A percentile compares a stretch with the other conserved stretches of the same genome.
phyloP scores from a whole-genome alignment of 2,888 invertebrate species.

The Gymnoscelis rufifasciata region DNA sequence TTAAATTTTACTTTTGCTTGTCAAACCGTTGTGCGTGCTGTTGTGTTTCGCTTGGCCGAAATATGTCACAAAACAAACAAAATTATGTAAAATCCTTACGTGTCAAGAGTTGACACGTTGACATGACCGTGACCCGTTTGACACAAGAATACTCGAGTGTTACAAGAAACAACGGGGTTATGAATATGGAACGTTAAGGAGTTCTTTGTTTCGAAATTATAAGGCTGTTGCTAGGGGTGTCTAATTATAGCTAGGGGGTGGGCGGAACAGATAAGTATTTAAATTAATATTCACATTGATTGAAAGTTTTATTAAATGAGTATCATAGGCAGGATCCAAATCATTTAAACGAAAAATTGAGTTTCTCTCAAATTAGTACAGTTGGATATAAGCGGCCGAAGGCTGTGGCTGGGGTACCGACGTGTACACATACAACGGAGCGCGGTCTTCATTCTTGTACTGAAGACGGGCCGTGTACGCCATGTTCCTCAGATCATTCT shows the following conservation, averaged over 20 bases:
- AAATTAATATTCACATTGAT: neutral
- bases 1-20: too few species aligned
- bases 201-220: neutral
- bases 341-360: neutral
- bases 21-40: slow-evolving; percentile 9
- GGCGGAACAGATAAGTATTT: neutral
- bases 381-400: slow-evolving; percentile 38
- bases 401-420: slow-evolving; percentile 52
- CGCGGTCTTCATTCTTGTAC: slow-evolving; percentile 81
- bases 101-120: slow-evolving; percentile 1
- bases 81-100: slow-evolving; percentile 8
- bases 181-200: neutral
- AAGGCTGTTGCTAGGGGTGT: neutral
- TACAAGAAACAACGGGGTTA: neutral
- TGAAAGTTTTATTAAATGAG: neutral
- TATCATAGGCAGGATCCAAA: neutral
- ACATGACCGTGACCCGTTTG: slow-evolving; percentile 9
- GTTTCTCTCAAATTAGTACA: slow-evolving; percentile 30
- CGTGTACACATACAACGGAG: slow-evolving; percentile 81
- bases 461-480: slow-evolving; percentile 82
- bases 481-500: slow-evolving; percentile 77
- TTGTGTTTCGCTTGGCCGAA: slow-evolving; percentile 12
- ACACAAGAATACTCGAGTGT: neutral
- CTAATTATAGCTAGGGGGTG: neutral
- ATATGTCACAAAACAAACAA: slow-evolving; percentile 13